phyloP scores from a whole-genome alignment of 64 coral and sea anemone genomes.

The Actinia tenebrosa region DNA sequence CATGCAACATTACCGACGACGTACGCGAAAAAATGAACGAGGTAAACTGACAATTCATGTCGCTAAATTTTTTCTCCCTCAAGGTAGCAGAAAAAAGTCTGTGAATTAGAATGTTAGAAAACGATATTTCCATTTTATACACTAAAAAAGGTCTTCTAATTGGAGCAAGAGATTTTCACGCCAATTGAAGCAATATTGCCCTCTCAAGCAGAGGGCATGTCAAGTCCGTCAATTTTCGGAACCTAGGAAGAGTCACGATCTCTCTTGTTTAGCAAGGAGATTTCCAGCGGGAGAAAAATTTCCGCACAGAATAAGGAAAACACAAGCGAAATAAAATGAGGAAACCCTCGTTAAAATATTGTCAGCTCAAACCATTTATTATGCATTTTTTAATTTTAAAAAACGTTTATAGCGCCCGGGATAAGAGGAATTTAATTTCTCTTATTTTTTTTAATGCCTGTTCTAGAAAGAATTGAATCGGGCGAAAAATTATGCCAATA shows the following conservation, averaged over 20 bases:
- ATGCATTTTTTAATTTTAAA: neutral
- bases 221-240: constrained; percentile 6
- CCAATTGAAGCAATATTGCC: neutral
- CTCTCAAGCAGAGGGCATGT: constrained; percentile 2
- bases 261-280: neutral
- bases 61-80: neutral
- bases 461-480: neutral
- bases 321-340: neutral
- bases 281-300: neutral
- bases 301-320: neutral
- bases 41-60: neutral
- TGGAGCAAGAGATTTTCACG: neutral
- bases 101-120: neutral
- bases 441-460: neutral
- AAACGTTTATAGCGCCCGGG: neutral
- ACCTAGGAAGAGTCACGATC: constrained; percentile 1
- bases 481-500: neutral
- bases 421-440: neutral
- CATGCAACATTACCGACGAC: neutral
- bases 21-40: neutral
- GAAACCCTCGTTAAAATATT: neutral
- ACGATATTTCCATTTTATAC: neutral
- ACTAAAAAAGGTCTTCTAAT: neutral
- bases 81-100: neutral
- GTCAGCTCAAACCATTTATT: neutral